phyloP scores from a whole-genome alignment of 2,888 invertebrate species.

The Leucophora obtusa region DNA sequence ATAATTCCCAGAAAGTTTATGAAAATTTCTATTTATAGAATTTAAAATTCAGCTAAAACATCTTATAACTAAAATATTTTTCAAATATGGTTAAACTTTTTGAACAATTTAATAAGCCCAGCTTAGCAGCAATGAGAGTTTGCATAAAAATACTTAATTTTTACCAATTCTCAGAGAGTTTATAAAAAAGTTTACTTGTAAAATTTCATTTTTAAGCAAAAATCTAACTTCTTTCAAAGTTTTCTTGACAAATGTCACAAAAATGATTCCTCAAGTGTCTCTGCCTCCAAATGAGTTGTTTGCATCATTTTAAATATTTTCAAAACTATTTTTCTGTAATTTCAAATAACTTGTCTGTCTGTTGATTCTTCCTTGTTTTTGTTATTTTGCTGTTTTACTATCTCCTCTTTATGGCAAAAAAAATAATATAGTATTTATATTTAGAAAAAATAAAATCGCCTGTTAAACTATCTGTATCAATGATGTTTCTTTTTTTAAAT shows the following conservation, averaged over 20 bases:
- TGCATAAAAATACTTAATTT: too few relatives aligned
- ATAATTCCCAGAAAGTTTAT: too few relatives aligned
- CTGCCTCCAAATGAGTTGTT: too few relatives aligned
- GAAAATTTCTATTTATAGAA: too few relatives aligned
- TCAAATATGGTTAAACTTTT: too few relatives aligned
- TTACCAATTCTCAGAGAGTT: not conserved
- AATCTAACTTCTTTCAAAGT: not conserved
- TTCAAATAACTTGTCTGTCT: not conserved
- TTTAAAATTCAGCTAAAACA: too few relatives aligned
- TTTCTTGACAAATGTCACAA: too few relatives aligned
- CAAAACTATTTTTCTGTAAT: not conserved
- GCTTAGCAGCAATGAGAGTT: too few relatives aligned
- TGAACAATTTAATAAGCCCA: too few relatives aligned
- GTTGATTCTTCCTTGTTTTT: not conserved
- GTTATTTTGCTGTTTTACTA: not conserved
- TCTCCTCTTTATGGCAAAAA: not conserved
- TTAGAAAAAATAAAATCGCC: constrained; percentile 1
- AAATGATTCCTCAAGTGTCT: too few relatives aligned
- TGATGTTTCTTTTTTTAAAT: not conserved
- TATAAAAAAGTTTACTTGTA: not conserved
- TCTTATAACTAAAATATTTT: too few relatives aligned
- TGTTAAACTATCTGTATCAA: constrained; percentile 1
- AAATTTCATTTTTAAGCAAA: not conserved
- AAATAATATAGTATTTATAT: not conserved
- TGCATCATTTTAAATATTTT: not conserved